A percentile compares a stretch with the other conserved stretches of the same genome.
Evolutionary conservation across 2,113 vertebrate species (phyloP).

Genomic region (Tragelaphus strepsiceros): DNA sequence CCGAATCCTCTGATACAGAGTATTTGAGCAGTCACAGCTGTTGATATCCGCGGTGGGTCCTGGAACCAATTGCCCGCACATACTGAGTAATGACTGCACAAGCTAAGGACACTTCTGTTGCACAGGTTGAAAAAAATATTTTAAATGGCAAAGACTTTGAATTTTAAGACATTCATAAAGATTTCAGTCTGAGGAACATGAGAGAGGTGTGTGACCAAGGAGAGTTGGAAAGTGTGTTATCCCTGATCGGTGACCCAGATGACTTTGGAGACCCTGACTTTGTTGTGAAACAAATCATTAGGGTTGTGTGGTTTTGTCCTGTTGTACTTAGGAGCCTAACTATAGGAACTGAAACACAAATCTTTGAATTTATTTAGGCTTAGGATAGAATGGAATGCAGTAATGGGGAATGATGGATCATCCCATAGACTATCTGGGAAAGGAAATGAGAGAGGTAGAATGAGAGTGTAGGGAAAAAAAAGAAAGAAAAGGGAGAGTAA

Average conservation of each 20-base stretch:
- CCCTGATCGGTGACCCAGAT: neutral
- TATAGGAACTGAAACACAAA: neutral
- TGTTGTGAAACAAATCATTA: neutral
- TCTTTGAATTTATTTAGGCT: neutral
- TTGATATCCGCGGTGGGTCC: fast-evolving
- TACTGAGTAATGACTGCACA: neutral
- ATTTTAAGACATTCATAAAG: neutral
- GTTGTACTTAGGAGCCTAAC: neutral
- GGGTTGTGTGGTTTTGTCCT: neutral
- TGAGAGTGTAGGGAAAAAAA: neutral
- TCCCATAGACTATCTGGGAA: neutral
- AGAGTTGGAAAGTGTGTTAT: neutral
- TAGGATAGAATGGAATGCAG: neutral
- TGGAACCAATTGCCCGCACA: neutral
- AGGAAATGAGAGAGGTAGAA: neutral
- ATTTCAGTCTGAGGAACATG: neutral
- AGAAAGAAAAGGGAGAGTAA: neutral
- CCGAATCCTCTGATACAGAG: neutral
- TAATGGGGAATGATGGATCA: neutral
- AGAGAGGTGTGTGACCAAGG: neutral
- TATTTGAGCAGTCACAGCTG: neutral
- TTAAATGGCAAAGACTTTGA: neutral
- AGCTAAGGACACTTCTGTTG: neutral
- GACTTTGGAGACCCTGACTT: neutral
- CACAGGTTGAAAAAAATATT: neutral